Base-by-base conservation (phyloP, 2,113 vertebrate genomes). In the Coptodon rendalli region DNA sequence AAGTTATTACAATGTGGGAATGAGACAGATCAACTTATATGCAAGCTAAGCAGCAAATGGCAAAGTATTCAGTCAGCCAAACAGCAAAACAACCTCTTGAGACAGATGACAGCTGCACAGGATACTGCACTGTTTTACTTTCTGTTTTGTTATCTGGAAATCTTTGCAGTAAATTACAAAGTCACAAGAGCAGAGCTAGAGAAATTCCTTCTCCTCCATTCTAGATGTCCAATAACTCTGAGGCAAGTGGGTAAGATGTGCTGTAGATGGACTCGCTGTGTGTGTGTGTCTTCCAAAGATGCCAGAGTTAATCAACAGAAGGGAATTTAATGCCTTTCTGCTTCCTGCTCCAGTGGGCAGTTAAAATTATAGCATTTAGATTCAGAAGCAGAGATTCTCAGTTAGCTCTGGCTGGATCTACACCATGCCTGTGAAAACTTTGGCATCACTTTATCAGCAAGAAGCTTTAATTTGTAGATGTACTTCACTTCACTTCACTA, bases 291-390 rank as follows among this genome's bases (percentile, higher is more conserved):
- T 80, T 84, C 45, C 84, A 86, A 83, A 83, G 81, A 86, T 85
- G 91, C 88, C 84, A 83, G 88, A 92, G 86, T 81, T 87, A 92
- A 92, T 94, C 93, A 88, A 63, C 82, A 84, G 59, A 45, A 84
- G 79, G 80, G 85, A 91, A 91, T 86, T 92, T 91, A 89, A 81
- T 88, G 82, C 48, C 80, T 87, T 81, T 90, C 71, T 80, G 91
- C 91, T 92, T 90, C 83, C 57, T 87, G 94, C 91, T 94, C 89
- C 84, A 91, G 86, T 91, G 88, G 87, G 80, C 92, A 90, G 90
- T 93, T 91, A 85, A 84, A 92, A 93, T 94, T 93, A 86, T 48
- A 90, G 90, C 87, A 84, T 94, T 94, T 92, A 91, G 94, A 93
- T 93, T 91, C 89, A 90, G 93, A 56, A 71, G 85, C 89, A 89